Evolutionary conservation across 2,888 invertebrate species (phyloP), one percentile per base, ranked within the genome.

Genomic region (Dasysyrphus tricinctus): DNA sequence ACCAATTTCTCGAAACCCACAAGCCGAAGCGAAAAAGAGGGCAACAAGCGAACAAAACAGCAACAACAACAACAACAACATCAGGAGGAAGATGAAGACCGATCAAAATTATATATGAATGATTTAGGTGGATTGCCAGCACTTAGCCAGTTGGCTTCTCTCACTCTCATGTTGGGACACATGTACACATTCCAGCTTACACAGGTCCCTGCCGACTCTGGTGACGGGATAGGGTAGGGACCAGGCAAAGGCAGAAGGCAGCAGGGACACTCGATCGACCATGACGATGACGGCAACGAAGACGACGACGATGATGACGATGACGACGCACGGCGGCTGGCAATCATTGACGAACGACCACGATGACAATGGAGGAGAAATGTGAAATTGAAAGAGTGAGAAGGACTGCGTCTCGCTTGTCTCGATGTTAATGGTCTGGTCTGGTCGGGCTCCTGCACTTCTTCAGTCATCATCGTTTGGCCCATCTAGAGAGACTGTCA

Each of bases 71-170:
- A 76, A 32, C 67, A 82, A 37, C 54, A 61, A 54, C 59, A 83
- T 85, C 77, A 82, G 86, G 63, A 81, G 70, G 79, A 83, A 88
- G 82, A 88, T 87, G 87, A 83, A 61, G 78, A 82, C 82, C 78
- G 82, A 82, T 86, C 86, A 86, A 86, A 86, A 82, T 86, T 86
- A 82, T 86, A 82, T 86, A 82, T 86, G 82, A 86, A 86, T 86
- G 86, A 86, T 86, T 82, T 82, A 86, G 82, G 86, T 86, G 86
- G 82, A 86, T 82, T 75, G 86, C 65, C 65, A 78, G 74, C 78
- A 75, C 86, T 82, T 86, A 72, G 82, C 74, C 82, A 82, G 82
- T 86, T 86, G 82, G 81, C 86, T 80, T 81, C 80, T 80, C 74
- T 78, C 74, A 69, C 81, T 86, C 86, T 78, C 74, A 82, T 86